These are phyloP conservation scores for Chymomyza fuscimana DNA, from an alignment of 2,888 invertebrate species.

Conservation along the genomic window DNA sequence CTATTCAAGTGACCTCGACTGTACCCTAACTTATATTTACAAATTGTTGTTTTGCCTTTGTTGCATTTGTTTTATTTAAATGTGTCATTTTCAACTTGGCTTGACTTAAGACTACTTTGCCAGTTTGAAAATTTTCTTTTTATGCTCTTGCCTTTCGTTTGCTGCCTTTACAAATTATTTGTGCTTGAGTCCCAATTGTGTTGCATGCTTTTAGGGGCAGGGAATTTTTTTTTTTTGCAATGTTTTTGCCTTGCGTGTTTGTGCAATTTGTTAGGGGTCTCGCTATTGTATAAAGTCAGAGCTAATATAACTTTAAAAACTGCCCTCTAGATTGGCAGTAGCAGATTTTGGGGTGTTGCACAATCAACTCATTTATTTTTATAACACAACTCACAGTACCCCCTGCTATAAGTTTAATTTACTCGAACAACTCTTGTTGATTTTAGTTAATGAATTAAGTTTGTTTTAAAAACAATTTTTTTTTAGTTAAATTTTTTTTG, in stretches of 20 bases:
- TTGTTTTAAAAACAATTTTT: constrained; percentile 43
- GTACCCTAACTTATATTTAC: constrained; percentile 13
- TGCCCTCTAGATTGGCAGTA: not conserved
- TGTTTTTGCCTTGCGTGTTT: not conserved
- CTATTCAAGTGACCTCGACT: too few species aligned
- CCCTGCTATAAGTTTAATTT: not conserved
- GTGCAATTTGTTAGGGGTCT: constrained; percentile 1
- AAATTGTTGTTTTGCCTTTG: constrained; percentile 22
- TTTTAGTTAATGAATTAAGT: constrained; percentile 66
- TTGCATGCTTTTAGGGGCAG: constrained; percentile 51
- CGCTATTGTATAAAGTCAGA: not conserved
- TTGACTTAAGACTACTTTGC: constrained; percentile 13
- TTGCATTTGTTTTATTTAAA: constrained; percentile 17
- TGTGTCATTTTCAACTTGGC: constrained; percentile 13
- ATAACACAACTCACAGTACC: not conserved
- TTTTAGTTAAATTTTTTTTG: not conserved
- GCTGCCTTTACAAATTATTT: constrained; percentile 46
- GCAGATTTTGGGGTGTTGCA: constrained; percentile 51
- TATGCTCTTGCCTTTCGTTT: constrained; percentile 35
- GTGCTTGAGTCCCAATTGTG: constrained; percentile 40
- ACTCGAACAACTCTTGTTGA: constrained; percentile 27
- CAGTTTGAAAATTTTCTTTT: constrained; percentile 28
- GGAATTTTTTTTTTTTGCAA: not conserved
- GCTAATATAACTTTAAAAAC: not conserved
- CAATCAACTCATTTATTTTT: constrained; percentile 25